Base-by-base conservation (phyloP, 2,113 vertebrate genomes). In the Raja brachyura region DNA sequence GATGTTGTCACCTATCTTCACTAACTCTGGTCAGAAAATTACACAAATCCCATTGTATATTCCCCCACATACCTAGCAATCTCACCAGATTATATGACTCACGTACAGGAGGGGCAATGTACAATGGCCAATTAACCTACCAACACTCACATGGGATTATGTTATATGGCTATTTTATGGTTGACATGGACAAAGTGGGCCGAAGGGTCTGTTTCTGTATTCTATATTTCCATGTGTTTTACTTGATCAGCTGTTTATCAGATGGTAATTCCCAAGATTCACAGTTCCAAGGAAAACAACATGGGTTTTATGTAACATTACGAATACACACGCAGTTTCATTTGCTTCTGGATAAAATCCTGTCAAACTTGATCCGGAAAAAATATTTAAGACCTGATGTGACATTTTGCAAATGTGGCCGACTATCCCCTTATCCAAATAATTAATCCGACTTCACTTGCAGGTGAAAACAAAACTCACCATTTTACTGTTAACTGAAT, bases 401-500 rank as follows among this genome's bases (percentile, higher is more conserved):
- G 18, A 54, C 48, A 20, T 18, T 20, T 20, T 22, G 33, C 16
- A 81, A 9, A 54, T 22, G 22, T 81, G 11, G 39, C 78, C 22
- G 78, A 81, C 18, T 28, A 25, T 25, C 74, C 25, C 3, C 70
- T 75, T 28, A 75, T 9, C 28, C 66, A 9, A 75, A 25, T 20
- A 7, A 48, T 48, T 18, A 54, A 54, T 0, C 18, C 39, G 22
- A 81, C 39, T 54, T 81, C 54, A 54, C 39, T 81, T 54, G 54
- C 22, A 39, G 22, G 20, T 48, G 33, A 86, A 54, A 90, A 90
- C 28, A 68, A 11, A 90, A 90, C 96, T 0, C 93, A 96, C 97
- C 97, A 96, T 33, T 94, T 95, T 4, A 96, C 93, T 9, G 96
- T 96, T 83, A 97, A 96, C 94, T 96, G 96, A 93, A 96, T 94